Evolutionary conservation across 2,797 vertebrate species (phyloP).

Genomic region (Molossus alvarezi): DNA sequence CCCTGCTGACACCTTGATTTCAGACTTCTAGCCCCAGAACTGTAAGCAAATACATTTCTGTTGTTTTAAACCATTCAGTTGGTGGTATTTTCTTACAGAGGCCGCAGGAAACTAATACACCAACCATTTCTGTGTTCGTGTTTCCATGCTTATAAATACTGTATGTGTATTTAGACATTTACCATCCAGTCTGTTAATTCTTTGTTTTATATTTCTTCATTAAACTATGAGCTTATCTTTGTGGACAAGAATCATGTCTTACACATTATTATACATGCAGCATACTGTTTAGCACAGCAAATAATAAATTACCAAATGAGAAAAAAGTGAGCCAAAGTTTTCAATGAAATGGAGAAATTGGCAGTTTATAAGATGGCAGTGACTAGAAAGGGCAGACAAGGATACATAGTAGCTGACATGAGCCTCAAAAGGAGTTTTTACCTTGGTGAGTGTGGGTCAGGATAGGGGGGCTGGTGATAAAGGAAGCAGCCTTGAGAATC

Average conservation of each 20-base stretch:
- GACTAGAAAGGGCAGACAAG: neutral
- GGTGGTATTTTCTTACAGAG: neutral
- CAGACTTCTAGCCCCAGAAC: neutral
- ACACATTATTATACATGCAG: neutral
- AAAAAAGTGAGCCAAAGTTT: neutral
- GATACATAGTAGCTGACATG: neutral
- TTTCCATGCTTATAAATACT: neutral
- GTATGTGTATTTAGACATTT: neutral
- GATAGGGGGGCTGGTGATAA: neutral
- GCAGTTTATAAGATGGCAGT: neutral
- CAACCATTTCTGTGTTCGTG: neutral
- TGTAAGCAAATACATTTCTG: neutral
- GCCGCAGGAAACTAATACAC: neutral
- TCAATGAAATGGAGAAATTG: slow-evolving; percentile 9
- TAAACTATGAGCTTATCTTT: slow-evolving; percentile 21
- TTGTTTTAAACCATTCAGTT: neutral
- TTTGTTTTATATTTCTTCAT: slow-evolving; percentile 28
- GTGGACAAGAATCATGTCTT: neutral
- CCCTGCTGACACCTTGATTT: neutral
- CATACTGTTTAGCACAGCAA: neutral
- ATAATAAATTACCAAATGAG: slow-evolving; percentile 46
- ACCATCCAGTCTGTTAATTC: neutral
- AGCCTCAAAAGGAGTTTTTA: neutral
- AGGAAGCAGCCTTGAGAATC: neutral
- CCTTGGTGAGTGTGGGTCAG: neutral